Base-by-base conservation (phyloP, 2,113 vertebrate species). In the Alectura lathami region DNA sequence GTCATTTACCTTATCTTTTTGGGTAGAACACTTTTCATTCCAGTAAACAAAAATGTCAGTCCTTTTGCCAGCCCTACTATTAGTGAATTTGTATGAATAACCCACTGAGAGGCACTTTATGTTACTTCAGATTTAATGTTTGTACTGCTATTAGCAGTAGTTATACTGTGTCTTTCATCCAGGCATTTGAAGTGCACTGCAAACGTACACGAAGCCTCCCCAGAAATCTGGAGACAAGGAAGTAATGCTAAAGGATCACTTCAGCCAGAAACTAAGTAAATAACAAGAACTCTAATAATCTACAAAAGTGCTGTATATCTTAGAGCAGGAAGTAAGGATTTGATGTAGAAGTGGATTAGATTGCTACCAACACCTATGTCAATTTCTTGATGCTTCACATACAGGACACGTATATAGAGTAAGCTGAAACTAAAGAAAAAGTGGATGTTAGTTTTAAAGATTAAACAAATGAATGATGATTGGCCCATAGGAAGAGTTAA, bases 371-470 rank as follows among this genome's bases (percentile, higher is more conserved):
- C 29, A 92, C 17, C 29, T 83, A 5, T 63, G 60, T 88, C 45
- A 70, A 18, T 69, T 81, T 84, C 45, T 76, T 54, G 42, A 22
- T 56, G 30, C 24, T 73, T 95, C 66, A 45, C 30, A 29, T 62
- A 38, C 2, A 43, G 11, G 21, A 54, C 32, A 60, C 30, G 10
- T 47, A 27, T 9, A 43, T 8, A 90, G 24, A 63, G 9, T 78
- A 68, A 95, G 69, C 36, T 84, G 85, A 86, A 92, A 72, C 2
- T 9, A 69, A 89, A 92, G 86, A 73, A 95, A 81, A 92, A 88
- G 62, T 84, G 57, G 59, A 78, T 78, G 18, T 86, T 87, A 83
- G 29, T 81, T 30, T 83, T 74, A 74, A 89, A 88, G 76, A 64
- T 87, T 83, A 81, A 88, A 89, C 66, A 76, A 82, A 63, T 64